Evolutionary conservation across 2,113 vertebrate genomes (phyloP).

Genomic region (Gopherus evgoodei): DNA sequence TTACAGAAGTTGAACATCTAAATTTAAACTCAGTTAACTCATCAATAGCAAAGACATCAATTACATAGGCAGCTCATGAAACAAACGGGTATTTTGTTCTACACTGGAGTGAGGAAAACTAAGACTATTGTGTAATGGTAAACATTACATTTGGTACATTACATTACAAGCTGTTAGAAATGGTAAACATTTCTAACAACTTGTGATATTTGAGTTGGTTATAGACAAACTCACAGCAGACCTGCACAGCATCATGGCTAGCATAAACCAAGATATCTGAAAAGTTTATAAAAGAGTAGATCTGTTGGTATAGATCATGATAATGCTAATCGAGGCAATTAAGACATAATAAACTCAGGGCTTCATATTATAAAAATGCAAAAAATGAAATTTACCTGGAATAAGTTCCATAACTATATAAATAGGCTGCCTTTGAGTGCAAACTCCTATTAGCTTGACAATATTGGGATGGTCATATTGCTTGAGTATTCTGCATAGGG

Average conservation of each 20-base stretch:
- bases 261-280: background rate
- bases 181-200: background rate
- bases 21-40: background rate
- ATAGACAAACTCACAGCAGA: background rate
- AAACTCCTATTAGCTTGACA: conserved; percentile 97
- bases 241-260: background rate
- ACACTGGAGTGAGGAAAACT: background rate
- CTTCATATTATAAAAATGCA: background rate
- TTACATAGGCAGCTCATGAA: background rate
- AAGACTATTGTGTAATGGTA: background rate
- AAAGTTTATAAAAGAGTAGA: background rate
- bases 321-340: background rate
- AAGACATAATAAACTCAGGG: background rate
- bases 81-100: background rate
- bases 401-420: conserved; percentile 99
- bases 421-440: conserved; percentile 96
- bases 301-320: background rate
- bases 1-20: background rate
- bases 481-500: conserved; percentile 93
- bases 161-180: no score
- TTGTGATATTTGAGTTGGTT: background rate
- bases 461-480: conserved; percentile 99
- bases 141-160: no score
- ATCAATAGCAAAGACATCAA: background rate
- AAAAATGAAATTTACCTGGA: conserved; percentile 82